phyloP scores from a whole-genome alignment of 1,140 invertebrate genomes.

The Aphelinus atriplicis region DNA sequence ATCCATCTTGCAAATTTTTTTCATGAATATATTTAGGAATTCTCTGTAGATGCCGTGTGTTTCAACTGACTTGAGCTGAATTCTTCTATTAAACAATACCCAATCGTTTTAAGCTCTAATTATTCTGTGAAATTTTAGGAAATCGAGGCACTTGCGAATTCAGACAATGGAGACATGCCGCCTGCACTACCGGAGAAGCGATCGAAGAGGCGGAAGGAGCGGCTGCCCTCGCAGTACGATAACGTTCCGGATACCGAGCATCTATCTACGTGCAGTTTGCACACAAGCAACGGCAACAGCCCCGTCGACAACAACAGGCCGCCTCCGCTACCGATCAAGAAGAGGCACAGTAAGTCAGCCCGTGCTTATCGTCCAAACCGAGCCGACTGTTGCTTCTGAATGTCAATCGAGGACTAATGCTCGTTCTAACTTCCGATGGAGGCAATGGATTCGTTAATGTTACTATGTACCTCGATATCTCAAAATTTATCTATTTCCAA shows the following conservation, averaged over 20 bases:
- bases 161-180: constrained; percentile 64
- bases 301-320: constrained; percentile 72
- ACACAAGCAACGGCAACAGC: constrained; percentile 62
- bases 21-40: no score
- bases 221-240: constrained; percentile 79
- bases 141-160: constrained; percentile 50
- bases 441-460: no score
- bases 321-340: constrained; percentile 89
- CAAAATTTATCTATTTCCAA: no score
- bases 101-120: no score
- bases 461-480: no score
- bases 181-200: constrained; percentile 76
- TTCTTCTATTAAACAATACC: no score
- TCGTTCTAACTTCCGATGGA: no score
- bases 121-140: constrained; percentile 45
- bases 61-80: no score
- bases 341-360: constrained; percentile 87
- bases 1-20: no score
- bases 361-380: constrained; percentile 13
- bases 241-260: constrained; percentile 74
- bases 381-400: no score
- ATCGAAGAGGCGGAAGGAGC: constrained; percentile 65
- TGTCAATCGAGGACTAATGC: no score
- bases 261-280: constrained; percentile 67
- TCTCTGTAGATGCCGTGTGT: no score